phyloP scores from a whole-genome alignment of 2,113 vertebrate genomes.

The Malurus melanocephalus region DNA sequence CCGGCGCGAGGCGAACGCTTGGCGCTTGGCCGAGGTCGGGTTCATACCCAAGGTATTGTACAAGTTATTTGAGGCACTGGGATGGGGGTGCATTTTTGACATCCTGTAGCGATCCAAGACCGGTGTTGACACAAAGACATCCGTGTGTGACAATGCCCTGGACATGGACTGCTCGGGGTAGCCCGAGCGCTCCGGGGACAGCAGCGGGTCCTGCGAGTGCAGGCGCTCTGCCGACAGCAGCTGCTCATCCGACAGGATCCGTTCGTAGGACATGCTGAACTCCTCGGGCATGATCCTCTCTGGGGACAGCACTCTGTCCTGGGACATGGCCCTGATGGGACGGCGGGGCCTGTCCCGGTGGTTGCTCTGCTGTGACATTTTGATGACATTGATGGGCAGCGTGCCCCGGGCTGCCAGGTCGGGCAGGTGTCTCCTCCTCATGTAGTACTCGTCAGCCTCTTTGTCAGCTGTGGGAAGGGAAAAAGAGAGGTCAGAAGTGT shows the following conservation, averaged over 20 bases:
- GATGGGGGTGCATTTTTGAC: conserved; percentile 99
- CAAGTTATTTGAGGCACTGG: conserved; percentile 94
- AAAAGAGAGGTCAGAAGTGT: neutral
- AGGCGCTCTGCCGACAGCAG: conserved; percentile 91
- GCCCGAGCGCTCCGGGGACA: conserved; percentile 89
- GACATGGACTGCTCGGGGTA: conserved; percentile 91
- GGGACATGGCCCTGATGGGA: conserved; percentile 95
- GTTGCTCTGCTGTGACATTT: conserved; percentile 85
- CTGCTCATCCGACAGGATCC: conserved; percentile 92
- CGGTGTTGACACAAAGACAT: conserved; percentile 93
- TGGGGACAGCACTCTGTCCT: conserved; percentile 91
- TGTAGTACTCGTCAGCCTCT: conserved; percentile 95
- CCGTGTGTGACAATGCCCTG: conserved; percentile 92
- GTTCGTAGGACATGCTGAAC: conserved; percentile 84
- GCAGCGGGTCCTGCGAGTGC: conserved; percentile 93
- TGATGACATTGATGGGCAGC: conserved; percentile 93
- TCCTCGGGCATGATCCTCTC: conserved; percentile 80
- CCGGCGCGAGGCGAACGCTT: conserved; percentile 93
- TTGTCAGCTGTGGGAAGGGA: conserved; percentile 85
- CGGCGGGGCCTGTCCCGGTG: conserved; percentile 86
- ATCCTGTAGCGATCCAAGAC: conserved; percentile 96
- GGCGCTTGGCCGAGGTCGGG: conserved; percentile 91
- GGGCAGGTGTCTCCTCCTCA: conserved; percentile 89
- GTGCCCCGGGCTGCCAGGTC: conserved; percentile 93
- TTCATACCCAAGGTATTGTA: conserved; percentile 91